Conservation (phyloP, 2,888 invertebrate species). For the Saturnia japonica region DNA sequence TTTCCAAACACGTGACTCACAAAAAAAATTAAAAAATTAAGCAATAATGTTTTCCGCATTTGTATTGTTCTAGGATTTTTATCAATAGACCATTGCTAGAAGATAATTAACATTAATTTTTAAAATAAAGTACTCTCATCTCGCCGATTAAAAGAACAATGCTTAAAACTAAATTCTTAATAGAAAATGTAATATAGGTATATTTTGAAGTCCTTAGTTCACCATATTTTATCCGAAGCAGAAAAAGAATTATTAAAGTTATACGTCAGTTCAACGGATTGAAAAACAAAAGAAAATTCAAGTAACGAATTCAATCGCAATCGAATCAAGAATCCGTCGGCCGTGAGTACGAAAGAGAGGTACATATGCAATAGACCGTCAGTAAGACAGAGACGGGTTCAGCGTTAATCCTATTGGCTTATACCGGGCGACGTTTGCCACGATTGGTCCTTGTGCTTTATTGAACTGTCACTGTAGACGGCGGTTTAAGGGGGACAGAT, state of each 20-base stretch:
- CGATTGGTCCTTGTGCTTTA: constrained; percentile 80
- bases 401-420: constrained; percentile 82
- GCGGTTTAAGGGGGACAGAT: constrained; percentile 75
- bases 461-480: constrained; percentile 81
- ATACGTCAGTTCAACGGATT: constrained; percentile 51
- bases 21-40: too few species aligned
- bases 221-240: neutral
- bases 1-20: too few species aligned
- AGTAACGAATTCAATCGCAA: constrained; percentile 77
- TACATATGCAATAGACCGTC: constrained; percentile 30
- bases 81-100: too few species aligned
- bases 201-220: constrained; percentile 24
- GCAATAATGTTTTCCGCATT: too few species aligned
- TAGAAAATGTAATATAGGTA: neutral
- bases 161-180: neutral
- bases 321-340: constrained; percentile 77
- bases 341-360: constrained; percentile 61
- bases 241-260: constrained; percentile 22
- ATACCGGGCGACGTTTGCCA: constrained; percentile 80
- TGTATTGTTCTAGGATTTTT: too few species aligned
- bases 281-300: constrained; percentile 75
- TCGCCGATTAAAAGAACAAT: too few species aligned
- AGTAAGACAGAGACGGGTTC: constrained; percentile 51
- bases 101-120: too few species aligned
- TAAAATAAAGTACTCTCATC: too few species aligned